phyloP scores from a whole-genome alignment of 2,888 invertebrate species.

The Eupithecia centaureata region DNA sequence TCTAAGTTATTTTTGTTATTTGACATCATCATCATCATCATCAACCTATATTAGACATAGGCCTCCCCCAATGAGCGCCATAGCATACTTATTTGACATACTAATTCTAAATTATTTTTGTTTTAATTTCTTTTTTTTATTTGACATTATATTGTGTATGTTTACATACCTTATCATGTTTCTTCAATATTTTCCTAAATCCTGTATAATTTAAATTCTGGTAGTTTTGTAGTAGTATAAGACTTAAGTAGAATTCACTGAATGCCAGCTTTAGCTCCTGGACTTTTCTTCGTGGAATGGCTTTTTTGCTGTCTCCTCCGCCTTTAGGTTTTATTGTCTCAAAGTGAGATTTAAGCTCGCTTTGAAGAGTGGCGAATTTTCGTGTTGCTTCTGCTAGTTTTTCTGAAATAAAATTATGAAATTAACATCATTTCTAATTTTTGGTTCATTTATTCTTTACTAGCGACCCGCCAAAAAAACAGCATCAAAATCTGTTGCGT shows the following conservation, averaged over 20 bases:
- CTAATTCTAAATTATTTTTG: neutral
- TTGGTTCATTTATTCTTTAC: too few relatives aligned
- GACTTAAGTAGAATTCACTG: slow-evolving; percentile 98
- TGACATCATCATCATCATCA: too few relatives aligned
- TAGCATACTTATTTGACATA: too few relatives aligned
- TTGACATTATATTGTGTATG: slow-evolving; percentile 17
- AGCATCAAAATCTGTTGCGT: too few relatives aligned
- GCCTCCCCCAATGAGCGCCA: too few relatives aligned
- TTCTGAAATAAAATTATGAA: slow-evolving; percentile 82
- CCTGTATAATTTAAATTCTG: slow-evolving; percentile 99
- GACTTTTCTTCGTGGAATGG: slow-evolving; percentile 90
- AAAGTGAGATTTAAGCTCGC: slow-evolving; percentile 89
- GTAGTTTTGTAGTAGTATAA: slow-evolving; percentile 98
- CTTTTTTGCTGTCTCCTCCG: slow-evolving; percentile 73
- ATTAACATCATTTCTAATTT: too few relatives aligned
- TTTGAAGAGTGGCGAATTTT: slow-evolving; percentile 95
- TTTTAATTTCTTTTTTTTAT: neutral
- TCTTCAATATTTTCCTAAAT: slow-evolving; percentile 99
- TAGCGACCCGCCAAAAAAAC: too few relatives aligned
- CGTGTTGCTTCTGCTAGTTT: slow-evolving; percentile 98
- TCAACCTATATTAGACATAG: too few relatives aligned
- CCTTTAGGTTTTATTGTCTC: slow-evolving; percentile 81
- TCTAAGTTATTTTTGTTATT: too few relatives aligned
- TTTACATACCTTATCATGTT: slow-evolving; percentile 96
- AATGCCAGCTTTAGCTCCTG: slow-evolving; percentile 98